Conservation (phyloP, 2,113 vertebrate species). For the Vireo altiloquus region DNA sequence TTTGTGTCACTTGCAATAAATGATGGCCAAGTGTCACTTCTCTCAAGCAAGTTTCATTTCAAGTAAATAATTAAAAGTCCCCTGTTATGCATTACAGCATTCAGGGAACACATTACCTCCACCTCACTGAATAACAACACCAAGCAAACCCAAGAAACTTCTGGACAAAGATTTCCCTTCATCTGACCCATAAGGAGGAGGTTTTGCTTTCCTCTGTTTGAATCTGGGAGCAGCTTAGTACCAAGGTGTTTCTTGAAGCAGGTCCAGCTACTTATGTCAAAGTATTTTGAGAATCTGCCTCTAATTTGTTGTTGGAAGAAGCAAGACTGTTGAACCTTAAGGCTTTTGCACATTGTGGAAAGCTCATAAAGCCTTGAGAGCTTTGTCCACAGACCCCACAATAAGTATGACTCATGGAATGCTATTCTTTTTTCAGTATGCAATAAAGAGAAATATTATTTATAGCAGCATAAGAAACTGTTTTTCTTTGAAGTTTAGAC, state of each 20-base stretch:
- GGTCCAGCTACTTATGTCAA: neutral
- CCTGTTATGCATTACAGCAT: neutral
- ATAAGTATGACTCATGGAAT: neutral
- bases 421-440: neutral
- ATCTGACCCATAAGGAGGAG: neutral
- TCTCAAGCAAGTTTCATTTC: neutral
- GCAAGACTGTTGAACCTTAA: neutral
- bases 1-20: neutral
- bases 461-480: neutral
- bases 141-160: neutral
- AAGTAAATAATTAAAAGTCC: neutral
- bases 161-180: neutral
- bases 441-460: neutral
- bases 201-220: neutral
- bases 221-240: neutral
- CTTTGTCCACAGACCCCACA: neutral
- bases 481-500: conserved; percentile 9
- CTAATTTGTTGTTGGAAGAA: neutral
- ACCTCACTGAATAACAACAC: neutral
- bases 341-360: neutral
- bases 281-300: neutral
- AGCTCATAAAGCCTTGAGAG: neutral
- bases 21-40: neutral
- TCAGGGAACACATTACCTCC: neutral
- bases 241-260: neutral